phyloP scores from a whole-genome alignment of 2,888 invertebrate genomes.

The Sinelater perroti region DNA sequence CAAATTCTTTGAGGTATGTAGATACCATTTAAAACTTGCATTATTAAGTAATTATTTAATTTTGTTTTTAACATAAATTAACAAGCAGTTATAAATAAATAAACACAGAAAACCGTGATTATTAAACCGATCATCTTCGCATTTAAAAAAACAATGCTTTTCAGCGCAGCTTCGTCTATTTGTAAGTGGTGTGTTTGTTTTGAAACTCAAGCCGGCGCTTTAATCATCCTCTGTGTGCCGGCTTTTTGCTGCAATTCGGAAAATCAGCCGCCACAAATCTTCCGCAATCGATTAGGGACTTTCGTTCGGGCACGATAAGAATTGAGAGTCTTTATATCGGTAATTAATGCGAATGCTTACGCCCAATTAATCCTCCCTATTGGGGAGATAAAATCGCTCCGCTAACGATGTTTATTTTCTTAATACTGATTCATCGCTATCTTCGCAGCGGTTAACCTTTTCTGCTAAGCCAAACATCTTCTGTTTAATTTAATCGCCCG shows the following conservation, averaged over 20 bases:
- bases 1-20: too few species aligned
- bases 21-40: too few species aligned
- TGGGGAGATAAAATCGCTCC: constrained; percentile 24
- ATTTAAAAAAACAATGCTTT: too few species aligned
- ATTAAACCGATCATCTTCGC: too few species aligned
- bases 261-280: constrained; percentile 19
- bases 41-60: too few species aligned
- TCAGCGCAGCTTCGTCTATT: too few species aligned
- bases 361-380: constrained; percentile 27
- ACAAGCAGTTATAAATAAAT: too few species aligned
- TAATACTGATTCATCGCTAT: constrained; percentile 28
- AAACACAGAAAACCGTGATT: too few species aligned
- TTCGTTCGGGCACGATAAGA: constrained; percentile 18
- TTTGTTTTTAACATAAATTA: too few species aligned
- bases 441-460: constrained; percentile 27
- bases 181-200: too few species aligned
- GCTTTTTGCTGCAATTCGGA: neutral
- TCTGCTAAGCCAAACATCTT: constrained; percentile 24
- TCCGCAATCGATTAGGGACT: constrained; percentile 11
- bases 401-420: constrained; percentile 26
- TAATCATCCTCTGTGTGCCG: too few species aligned
- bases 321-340: constrained; percentile 24
- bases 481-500: constrained; percentile 31
- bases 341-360: constrained; percentile 27
- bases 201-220: too few species aligned